Evolutionary conservation across 2,113 vertebrate species (phyloP).

Genomic region (Boleophthalmus pectinirostris): DNA sequence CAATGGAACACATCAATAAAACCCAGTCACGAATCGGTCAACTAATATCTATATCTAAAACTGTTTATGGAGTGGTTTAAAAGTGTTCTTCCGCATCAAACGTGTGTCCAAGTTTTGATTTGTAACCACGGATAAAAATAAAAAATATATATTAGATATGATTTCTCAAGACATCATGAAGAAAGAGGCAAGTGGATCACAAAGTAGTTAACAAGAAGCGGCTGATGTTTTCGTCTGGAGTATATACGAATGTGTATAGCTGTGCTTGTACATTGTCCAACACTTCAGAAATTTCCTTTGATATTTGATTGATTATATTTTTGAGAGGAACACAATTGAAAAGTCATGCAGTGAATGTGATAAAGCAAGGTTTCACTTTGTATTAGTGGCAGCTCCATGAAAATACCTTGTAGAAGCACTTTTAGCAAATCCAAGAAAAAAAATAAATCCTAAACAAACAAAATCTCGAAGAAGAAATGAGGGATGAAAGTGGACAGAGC

Average conservation of each 20-base stretch:
- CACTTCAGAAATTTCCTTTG: too few relatives aligned
- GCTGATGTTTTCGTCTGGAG: neutral
- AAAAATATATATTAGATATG: constrained; percentile 38
- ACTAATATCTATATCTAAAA: constrained; percentile 34
- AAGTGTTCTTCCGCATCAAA: constrained; percentile 48
- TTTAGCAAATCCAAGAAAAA: constrained; percentile 56
- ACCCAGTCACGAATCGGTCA: constrained; percentile 43
- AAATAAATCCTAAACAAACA: constrained; percentile 65
- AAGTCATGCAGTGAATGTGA: constrained; percentile 36
- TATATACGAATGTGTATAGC: neutral
- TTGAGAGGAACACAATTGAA: constrained; percentile 29
- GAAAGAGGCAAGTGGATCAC: constrained; percentile 42
- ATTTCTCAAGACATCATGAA: constrained; percentile 49
- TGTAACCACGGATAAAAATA: constrained; percentile 42
- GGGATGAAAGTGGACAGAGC: constrained; percentile 66
- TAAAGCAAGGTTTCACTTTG: constrained; percentile 56
- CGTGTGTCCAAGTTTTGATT: constrained; percentile 49
- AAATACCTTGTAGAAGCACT: constrained; percentile 51
- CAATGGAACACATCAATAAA: constrained; percentile 47
- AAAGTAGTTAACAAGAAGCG: constrained; percentile 20
- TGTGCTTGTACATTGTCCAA: neutral
- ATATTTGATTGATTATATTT: neutral
- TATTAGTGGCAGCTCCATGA: constrained; percentile 44
- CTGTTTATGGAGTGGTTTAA: constrained; percentile 39
- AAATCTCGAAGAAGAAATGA: constrained; percentile 44